Evolutionary conservation across 2,888 invertebrate genomes (phyloP).

Genomic region (Ligdia adustata): DNA sequence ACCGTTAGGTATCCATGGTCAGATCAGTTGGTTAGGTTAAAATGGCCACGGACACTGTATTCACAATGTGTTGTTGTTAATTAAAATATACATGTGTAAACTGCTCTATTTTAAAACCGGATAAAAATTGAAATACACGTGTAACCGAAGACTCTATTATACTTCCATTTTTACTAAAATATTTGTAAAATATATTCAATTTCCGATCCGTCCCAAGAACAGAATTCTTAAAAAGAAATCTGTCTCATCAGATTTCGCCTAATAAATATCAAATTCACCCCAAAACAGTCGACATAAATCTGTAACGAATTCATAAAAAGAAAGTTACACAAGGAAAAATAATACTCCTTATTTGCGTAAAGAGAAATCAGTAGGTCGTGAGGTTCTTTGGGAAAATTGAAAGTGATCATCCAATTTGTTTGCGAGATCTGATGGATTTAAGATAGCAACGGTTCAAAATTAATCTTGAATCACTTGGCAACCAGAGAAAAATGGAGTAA

Average conservation of each 20-base stretch:
- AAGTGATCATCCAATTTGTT: slow-evolving; percentile 38
- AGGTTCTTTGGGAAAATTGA: slow-evolving; percentile 33
- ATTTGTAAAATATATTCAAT: too few relatives aligned
- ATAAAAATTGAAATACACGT: too few relatives aligned
- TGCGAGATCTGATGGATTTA: slow-evolving; percentile 20
- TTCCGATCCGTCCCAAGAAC: background rate
- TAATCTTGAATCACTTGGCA: slow-evolving; percentile 52
- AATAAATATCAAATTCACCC: slow-evolving; percentile 18
- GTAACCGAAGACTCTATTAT: too few relatives aligned
- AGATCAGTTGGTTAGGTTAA: too few relatives aligned
- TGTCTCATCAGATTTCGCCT: slow-evolving; percentile 14
- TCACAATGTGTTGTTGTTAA: too few relatives aligned
- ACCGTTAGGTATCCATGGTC: too few relatives aligned
- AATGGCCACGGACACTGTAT: too few relatives aligned
- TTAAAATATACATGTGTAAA: too few relatives aligned
- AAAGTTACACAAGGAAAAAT: slow-evolving; percentile 31
- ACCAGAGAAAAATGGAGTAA: too few relatives aligned
- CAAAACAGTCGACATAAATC: slow-evolving; percentile 16
- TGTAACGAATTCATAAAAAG: slow-evolving; percentile 30
- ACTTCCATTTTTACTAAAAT: too few relatives aligned
- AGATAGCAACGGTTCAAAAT: slow-evolving; percentile 36
- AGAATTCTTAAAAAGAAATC: slow-evolving; percentile 6
- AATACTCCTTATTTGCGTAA: slow-evolving; percentile 30
- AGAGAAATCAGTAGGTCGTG: slow-evolving; percentile 28
- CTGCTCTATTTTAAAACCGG: too few relatives aligned